Percentiles rank a stretch among this genome's conserved stretches.
These are phyloP conservation scores for Macrosteles quadrilineatus DNA, from an alignment of 1,140 invertebrate genomes.

Conservation along the genomic window DNA sequence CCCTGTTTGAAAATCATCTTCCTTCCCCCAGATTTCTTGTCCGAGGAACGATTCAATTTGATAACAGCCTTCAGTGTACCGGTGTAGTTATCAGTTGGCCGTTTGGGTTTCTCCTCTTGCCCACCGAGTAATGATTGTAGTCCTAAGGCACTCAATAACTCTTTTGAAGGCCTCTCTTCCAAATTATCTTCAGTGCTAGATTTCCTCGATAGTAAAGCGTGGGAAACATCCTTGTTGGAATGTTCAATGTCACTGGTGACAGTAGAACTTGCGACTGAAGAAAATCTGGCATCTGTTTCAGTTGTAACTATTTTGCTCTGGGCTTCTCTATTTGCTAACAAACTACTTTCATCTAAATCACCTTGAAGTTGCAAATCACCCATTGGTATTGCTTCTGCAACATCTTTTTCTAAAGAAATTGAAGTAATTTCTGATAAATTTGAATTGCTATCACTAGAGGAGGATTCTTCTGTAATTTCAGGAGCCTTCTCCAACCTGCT, in stretches of 20 bases:
- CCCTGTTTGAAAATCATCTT: constrained; percentile 74
- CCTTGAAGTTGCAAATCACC: too few species aligned
- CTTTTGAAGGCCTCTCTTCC: constrained; percentile 60
- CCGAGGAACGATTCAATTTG: constrained; percentile 56
- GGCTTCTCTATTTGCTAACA: too few species aligned
- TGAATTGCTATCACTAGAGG: constrained; percentile 23
- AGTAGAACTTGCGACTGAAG: not conserved
- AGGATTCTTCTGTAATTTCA: constrained; percentile 27
- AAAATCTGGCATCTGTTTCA: too few species aligned
- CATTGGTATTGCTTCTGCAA: not conserved
- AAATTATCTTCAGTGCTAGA: constrained; percentile 51
- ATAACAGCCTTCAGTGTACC: constrained; percentile 79
- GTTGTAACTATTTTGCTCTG: too few species aligned
- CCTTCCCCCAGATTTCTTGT: constrained; percentile 56
- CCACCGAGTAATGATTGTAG: constrained; percentile 35
- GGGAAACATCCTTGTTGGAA: too few species aligned
- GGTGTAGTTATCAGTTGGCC: constrained; percentile 57
- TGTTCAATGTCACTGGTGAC: not conserved
- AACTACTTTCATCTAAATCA: not conserved
- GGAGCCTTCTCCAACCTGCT: not conserved
- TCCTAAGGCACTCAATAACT: constrained; percentile 64
- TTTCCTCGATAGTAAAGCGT: not conserved
- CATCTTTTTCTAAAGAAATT: not conserved
- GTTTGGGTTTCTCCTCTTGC: constrained; percentile 38
- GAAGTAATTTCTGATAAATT: not conserved